phyloP scores from a whole-genome alignment of 2,888 invertebrate genomes.

The Himalopsyche kuldschensis region DNA sequence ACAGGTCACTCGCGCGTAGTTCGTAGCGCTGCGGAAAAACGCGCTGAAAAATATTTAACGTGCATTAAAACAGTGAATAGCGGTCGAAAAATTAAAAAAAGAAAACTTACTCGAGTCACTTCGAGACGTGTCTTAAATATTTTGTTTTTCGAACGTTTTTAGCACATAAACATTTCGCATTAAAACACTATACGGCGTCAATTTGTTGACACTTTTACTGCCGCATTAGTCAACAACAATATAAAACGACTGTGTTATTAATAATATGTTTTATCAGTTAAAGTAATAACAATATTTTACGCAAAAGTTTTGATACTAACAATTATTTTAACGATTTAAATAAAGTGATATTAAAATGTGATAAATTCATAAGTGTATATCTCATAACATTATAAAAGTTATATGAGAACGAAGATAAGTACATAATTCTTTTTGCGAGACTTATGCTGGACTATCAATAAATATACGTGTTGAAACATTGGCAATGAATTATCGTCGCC shows the following conservation, averaged over 20 bases:
- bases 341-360: background rate
- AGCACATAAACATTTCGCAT: background rate
- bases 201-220: background rate
- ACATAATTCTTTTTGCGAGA: background rate
- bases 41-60: slow-evolving; percentile 9
- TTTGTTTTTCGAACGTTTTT: background rate
- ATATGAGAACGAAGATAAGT: background rate
- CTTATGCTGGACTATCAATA: background rate
- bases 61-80: background rate
- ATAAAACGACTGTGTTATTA: background rate
- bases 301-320: background rate
- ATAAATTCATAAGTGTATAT: background rate
- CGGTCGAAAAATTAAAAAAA: background rate
- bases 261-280: background rate
- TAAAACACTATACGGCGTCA: background rate
- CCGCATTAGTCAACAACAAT: background rate
- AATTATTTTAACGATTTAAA: background rate
- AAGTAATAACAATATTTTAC: background rate
- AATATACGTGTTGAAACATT: background rate
- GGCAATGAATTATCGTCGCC: background rate
- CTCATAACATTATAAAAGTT: too few species aligned
- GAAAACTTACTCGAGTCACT: background rate
- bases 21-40: background rate
- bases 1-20: slow-evolving; percentile 27
- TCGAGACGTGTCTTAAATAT: background rate